Evolutionary conservation across 2,888 invertebrate species (phyloP).

Genomic region (Abrostola tripartita): DNA sequence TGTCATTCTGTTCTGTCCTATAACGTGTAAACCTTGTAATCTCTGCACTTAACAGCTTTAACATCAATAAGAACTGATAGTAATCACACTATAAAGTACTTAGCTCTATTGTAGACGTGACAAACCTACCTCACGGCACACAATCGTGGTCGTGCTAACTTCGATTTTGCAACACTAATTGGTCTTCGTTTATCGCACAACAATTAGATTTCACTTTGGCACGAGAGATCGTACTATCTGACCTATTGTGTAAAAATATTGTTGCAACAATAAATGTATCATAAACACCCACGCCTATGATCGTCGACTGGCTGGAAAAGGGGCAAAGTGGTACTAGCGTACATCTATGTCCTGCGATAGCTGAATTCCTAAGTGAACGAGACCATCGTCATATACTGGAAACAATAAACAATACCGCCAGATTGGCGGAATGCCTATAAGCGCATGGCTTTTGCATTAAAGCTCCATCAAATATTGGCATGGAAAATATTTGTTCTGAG

Average conservation of each 20-base stretch:
- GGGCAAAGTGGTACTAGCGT: not conserved
- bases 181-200: slow-evolving; percentile 38
- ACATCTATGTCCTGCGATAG: not conserved
- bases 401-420: not conserved
- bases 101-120: slow-evolving; percentile 29
- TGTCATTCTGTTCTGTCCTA: not conserved
- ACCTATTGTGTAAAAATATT: slow-evolving; percentile 52
- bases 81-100: not conserved
- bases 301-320: not conserved
- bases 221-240: slow-evolving; percentile 42
- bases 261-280: slow-evolving; percentile 24
- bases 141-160: slow-evolving; percentile 42
- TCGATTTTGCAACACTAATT: slow-evolving; percentile 49
- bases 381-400: not conserved
- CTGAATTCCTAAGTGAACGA: slow-evolving; percentile 2
- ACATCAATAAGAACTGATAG: not conserved
- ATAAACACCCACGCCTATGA: slow-evolving; percentile 1
- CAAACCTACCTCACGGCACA: slow-evolving; percentile 40
- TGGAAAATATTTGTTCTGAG: slow-evolving; percentile 1
- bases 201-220: slow-evolving; percentile 51
- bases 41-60: not conserved
- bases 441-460: not conserved
- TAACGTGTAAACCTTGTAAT: not conserved
- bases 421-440: slow-evolving; percentile 2
- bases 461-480: not conserved